A percentile compares a stretch with the other conserved stretches of the same genome.
Conservation (phyloP, 2,888 invertebrate species). For the Escarpia spicata region DNA sequence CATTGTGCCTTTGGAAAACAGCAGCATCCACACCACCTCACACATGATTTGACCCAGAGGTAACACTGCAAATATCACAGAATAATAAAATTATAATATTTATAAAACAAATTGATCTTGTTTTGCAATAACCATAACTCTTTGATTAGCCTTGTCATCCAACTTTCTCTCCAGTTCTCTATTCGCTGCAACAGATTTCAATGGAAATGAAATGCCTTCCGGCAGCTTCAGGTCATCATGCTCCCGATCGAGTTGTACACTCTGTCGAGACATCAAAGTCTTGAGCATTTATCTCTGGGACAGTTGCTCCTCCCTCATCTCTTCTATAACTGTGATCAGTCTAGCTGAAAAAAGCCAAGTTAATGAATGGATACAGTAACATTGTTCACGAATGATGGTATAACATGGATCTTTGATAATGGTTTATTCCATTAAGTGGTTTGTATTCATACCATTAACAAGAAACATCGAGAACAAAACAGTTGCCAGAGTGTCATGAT, state of each 20-base stretch:
- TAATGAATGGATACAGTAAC: constrained; percentile 21
- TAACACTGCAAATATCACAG: not conserved
- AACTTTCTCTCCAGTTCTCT: not conserved
- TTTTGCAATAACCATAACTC: constrained; percentile 20
- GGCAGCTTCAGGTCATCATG: not conserved
- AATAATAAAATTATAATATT: not conserved
- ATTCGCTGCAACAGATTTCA: not conserved
- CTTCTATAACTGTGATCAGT: not conserved
- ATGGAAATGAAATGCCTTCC: not conserved
- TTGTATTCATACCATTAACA: constrained; percentile 14
- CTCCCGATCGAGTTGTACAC: not conserved
- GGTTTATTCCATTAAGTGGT: not conserved
- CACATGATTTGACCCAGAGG: not conserved
- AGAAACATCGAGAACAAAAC: constrained; percentile 18
- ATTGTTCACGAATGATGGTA: constrained; percentile 17
- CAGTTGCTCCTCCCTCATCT: constrained; percentile 19
- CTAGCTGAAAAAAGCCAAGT: constrained; percentile 22
- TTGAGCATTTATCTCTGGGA: constrained; percentile 9
- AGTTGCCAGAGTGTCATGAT: not conserved
- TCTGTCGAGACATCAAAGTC: not conserved
- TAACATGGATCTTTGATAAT: not conserved
- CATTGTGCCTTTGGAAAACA: not conserved
- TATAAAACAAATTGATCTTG: not conserved
- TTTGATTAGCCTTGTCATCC: constrained; percentile 17
- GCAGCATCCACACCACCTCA: not conserved